Conservation (phyloP, 2,113 vertebrate genomes). For the Coryphaenoides rupestris region DNA sequence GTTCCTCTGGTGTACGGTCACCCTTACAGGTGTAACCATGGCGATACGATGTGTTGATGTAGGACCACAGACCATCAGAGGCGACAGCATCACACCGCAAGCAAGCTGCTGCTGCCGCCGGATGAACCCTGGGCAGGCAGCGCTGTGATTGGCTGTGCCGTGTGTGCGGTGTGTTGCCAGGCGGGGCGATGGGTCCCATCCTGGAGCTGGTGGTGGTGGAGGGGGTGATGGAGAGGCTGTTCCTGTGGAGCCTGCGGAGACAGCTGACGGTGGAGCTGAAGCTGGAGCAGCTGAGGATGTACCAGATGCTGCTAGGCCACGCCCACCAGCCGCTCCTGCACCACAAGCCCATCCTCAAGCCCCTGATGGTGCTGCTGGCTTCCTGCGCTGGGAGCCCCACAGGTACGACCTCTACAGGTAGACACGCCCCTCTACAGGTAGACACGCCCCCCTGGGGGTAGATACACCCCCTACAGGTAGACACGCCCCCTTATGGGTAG, state of each 20-base stretch:
- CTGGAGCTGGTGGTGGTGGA: conserved; percentile 94
- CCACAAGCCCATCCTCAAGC: conserved; percentile 91
- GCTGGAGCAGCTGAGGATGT: conserved; percentile 92
- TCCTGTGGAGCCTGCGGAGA: conserved; percentile 91
- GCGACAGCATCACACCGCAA: too few relatives aligned
- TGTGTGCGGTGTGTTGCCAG: conserved; percentile 32
- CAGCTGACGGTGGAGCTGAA: conserved; percentile 94
- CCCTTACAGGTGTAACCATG: too few relatives aligned
- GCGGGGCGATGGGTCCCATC: conserved; percentile 90
- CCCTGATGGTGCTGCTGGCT: conserved; percentile 94
- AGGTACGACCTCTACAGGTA: background rate
- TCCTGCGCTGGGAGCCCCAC: conserved; percentile 79
- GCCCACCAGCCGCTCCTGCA: conserved; percentile 90
- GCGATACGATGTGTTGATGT: too few relatives aligned
- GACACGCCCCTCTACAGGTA: background rate
- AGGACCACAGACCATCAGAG: too few relatives aligned
- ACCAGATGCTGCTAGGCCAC: conserved; percentile 87
- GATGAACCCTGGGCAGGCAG: background rate
- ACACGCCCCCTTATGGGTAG: background rate
- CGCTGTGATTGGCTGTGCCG: background rate
- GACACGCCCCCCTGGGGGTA: background rate
- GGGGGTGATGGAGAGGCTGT: conserved; percentile 95
- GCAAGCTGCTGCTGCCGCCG: background rate
- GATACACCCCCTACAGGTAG: background rate
- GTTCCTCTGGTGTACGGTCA: too few relatives aligned